Evolutionary conservation across 2,888 invertebrate genomes (phyloP).

Genomic region (Dasysyrphus tricinctus): DNA sequence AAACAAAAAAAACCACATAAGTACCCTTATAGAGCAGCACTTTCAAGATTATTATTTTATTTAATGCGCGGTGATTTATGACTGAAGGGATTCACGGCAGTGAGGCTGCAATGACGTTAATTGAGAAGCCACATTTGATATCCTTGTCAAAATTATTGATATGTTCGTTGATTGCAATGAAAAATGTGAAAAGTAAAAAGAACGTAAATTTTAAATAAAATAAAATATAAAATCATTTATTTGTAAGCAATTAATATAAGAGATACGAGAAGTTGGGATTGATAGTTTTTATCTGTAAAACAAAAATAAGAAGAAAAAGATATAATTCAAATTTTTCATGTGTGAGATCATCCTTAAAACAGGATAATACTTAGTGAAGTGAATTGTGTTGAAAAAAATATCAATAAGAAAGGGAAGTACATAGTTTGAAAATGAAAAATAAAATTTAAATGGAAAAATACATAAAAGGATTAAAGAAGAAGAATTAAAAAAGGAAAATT

Average conservation of each 20-base stretch:
- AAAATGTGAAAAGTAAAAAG: slow-evolving; percentile 18
- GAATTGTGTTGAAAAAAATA: slow-evolving; percentile 12
- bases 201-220: slow-evolving; percentile 1
- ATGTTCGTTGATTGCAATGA: slow-evolving; percentile 51
- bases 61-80: slow-evolving; percentile 42
- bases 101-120: slow-evolving; percentile 60
- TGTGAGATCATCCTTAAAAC: slow-evolving; percentile 28
- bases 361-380: slow-evolving; percentile 30
- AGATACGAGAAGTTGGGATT: neutral
- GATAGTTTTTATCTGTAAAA: neutral
- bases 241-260: neutral
- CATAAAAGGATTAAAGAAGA: slow-evolving; percentile 35
- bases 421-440: slow-evolving; percentile 1
- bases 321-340: neutral
- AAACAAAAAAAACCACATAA: neutral
- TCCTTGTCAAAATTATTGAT: slow-evolving; percentile 51
- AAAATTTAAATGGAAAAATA: slow-evolving; percentile 21
- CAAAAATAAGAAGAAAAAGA: neutral
- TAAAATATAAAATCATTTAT: neutral
- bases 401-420: neutral
- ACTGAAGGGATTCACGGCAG: slow-evolving; percentile 30
- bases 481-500: neutral
- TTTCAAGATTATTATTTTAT: slow-evolving; percentile 33
- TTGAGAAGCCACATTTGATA: slow-evolving; percentile 52
- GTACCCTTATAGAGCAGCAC: neutral